Percentiles rank a stretch among this genome's conserved stretches.
These are phyloP conservation scores for Drosophila chauvacae DNA, from an alignment of 1,140 invertebrate genomes.

Conservation along the genomic window DNA sequence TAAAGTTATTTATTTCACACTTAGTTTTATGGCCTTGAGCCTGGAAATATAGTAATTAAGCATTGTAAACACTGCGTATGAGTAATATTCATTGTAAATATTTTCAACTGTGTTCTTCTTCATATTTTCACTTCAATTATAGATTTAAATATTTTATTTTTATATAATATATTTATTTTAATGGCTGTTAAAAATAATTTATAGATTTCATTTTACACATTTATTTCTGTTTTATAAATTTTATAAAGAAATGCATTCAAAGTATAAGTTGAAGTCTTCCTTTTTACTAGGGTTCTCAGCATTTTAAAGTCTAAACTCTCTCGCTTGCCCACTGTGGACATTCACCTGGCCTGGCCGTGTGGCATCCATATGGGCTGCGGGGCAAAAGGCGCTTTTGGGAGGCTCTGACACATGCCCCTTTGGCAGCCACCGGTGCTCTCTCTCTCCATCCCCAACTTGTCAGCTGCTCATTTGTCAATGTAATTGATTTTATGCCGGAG, in stretches of 20 bases:
- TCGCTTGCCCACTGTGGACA: slow-evolving; percentile 9
- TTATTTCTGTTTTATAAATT: neutral
- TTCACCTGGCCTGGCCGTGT: slow-evolving; percentile 7
- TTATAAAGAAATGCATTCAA: neutral
- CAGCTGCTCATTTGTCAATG: slow-evolving; percentile 83
- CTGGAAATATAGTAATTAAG: neutral
- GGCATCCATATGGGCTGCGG: slow-evolving; percentile 46
- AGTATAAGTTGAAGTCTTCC: neutral
- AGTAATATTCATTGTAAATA: neutral
- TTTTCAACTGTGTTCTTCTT: neutral
- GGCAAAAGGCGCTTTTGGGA: slow-evolving; percentile 60
- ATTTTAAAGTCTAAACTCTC: neutral
- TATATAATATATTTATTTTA: too few species aligned
- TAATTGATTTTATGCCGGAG: slow-evolving; percentile 81
- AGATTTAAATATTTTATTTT: neutral
- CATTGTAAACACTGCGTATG: neutral
- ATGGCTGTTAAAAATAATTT: too few species aligned
- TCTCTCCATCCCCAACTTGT: slow-evolving; percentile 52
- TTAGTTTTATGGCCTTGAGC: neutral
- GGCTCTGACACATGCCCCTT: slow-evolving; percentile 56
- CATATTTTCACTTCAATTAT: neutral
- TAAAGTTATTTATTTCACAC: too few species aligned
- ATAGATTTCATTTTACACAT: neutral
- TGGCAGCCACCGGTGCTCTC: slow-evolving; percentile 1
- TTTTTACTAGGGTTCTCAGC: too few species aligned